Percentiles rank a stretch among this genome's conserved stretches.
Evolutionary conservation across 2,888 invertebrate genomes (phyloP).

Genomic region (Mesoligia furuncula): DNA sequence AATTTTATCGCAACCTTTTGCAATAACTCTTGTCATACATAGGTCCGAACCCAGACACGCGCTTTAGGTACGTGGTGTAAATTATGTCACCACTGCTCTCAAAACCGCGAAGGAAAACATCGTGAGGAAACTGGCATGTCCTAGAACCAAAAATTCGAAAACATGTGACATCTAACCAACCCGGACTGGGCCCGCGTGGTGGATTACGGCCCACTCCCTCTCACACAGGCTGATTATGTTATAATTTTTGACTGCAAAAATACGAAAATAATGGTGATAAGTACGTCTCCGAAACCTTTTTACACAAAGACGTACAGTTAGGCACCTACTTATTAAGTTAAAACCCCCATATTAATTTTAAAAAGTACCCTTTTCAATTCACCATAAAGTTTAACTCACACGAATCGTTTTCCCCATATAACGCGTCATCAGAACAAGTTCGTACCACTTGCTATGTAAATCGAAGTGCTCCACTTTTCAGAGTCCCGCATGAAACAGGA

Average conservation of each 20-base stretch:
- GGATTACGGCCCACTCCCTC: too few species aligned
- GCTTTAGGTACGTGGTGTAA: too few species aligned
- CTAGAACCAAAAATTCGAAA: too few species aligned
- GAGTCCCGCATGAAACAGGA: constrained; percentile 39
- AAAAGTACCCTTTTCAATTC: background rate
- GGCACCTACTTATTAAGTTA: accelerated
- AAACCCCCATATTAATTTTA: background rate
- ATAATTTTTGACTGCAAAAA: too few species aligned
- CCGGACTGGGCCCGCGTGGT: too few species aligned
- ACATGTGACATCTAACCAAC: too few species aligned
- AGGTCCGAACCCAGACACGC: too few species aligned
- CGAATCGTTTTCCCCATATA: constrained; percentile 23
- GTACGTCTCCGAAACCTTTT: background rate
- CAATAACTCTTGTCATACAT: too few species aligned
- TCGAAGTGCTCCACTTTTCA: constrained; percentile 47
- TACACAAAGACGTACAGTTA: background rate
- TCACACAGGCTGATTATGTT: too few species aligned
- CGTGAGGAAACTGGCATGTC: too few species aligned
- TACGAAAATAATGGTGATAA: background rate
- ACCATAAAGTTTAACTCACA: constrained; percentile 14
- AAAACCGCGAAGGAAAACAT: too few species aligned
- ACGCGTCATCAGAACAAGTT: constrained; percentile 25
- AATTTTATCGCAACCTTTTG: background rate
- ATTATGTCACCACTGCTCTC: too few species aligned
- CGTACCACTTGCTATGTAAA: constrained; percentile 46